phyloP scores from a whole-genome alignment of 2,797 vertebrate species.

The Malacoraja senta region DNA sequence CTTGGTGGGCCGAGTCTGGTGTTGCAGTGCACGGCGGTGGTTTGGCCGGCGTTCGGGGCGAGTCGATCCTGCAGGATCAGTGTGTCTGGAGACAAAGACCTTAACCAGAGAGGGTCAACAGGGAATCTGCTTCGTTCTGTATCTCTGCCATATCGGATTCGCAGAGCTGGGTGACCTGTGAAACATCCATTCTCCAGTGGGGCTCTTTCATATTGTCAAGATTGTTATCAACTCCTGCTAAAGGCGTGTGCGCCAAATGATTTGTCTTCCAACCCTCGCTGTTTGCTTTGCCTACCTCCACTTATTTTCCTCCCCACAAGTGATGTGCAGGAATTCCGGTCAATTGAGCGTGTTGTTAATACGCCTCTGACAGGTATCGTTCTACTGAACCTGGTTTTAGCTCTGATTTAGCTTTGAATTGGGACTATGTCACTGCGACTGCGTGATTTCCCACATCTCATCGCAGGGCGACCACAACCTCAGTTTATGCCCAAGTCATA shows the following conservation, averaged over 20 bases:
- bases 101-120: background rate
- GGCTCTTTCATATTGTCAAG: background rate
- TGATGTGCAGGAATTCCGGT: background rate
- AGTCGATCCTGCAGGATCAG: background rate
- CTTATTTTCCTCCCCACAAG: background rate
- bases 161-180: background rate
- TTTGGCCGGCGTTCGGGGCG: no score
- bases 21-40: no score
- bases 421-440: background rate
- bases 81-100: background rate
- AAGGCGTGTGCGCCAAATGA: slow-evolving; percentile 15
- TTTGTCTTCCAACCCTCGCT: slow-evolving; percentile 5
- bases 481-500: background rate
- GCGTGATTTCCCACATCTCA: background rate
- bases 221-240: slow-evolving; percentile 1
- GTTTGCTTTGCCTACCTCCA: slow-evolving; percentile 4
- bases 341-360: background rate
- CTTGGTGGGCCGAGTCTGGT: background rate
- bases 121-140: background rate
- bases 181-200: background rate
- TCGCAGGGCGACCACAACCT: background rate
- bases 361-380: slow-evolving; percentile 1
- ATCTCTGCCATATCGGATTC: background rate
- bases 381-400: background rate
- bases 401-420: background rate